phyloP scores from a whole-genome alignment of 2,888 invertebrate species.

The Heteromurus nitidus region DNA sequence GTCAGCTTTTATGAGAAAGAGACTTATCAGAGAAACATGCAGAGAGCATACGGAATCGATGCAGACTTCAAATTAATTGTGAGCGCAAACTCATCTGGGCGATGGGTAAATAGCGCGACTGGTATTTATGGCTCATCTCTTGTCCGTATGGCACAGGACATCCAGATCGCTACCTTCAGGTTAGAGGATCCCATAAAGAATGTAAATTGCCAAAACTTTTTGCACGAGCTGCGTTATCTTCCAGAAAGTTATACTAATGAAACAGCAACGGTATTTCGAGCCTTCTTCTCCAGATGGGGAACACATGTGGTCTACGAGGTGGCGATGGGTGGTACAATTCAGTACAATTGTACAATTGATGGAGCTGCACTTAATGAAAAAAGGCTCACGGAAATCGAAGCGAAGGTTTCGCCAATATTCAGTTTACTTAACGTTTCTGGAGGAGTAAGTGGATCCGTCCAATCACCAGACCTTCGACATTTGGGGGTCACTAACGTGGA shows the following conservation, averaged over 20 bases:
- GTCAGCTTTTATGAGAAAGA: slow-evolving; percentile 3
- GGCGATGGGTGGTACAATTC: slow-evolving; percentile 25
- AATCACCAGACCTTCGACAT: neutral
- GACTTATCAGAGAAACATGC: slow-evolving; percentile 18
- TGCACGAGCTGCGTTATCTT: neutral
- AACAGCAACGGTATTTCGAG: neutral
- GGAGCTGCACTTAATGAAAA: neutral
- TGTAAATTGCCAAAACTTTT: neutral
- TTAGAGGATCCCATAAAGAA: neutral
- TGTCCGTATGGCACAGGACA: neutral
- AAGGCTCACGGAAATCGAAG: neutral
- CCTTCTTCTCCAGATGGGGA: slow-evolving; percentile 43
- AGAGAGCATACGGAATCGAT: slow-evolving; percentile 13
- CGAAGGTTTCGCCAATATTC: neutral
- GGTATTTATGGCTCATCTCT: neutral
- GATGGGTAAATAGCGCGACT: slow-evolving; percentile 15
- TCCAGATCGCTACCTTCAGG: neutral
- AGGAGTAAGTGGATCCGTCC: no score
- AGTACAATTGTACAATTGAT: neutral
- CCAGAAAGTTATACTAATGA: neutral
- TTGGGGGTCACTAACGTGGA: neutral
- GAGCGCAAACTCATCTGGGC: neutral
- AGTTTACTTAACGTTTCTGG: neutral
- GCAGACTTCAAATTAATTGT: slow-evolving; percentile 6
- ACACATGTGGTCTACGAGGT: slow-evolving; percentile 26